Evolutionary conservation across 2,888 invertebrate species (phyloP), one percentile per base, ranked within the genome.

Genomic region (Phymatocera aterrima): DNA sequence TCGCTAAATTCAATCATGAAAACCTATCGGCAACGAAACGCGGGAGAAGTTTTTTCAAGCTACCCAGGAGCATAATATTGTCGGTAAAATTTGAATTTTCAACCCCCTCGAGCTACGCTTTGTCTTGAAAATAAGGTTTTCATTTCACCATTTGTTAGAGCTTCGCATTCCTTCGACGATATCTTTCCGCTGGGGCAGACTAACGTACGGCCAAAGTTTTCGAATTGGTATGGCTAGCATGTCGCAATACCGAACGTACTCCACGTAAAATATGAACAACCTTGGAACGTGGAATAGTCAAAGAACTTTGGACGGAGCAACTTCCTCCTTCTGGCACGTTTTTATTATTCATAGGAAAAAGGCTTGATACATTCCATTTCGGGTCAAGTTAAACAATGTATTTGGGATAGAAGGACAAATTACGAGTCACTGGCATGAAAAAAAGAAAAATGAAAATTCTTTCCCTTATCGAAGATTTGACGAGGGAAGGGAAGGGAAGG

Each of bases 1-100:
- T n/a, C n/a, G n/a, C 3, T 31, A n/a, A 2, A 12, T 5, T 3
- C 4, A 24, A 68, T 4, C 6, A n/a, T 6, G n/a, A 28, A 15
- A 2, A 28, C 43, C 12, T 43, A 68, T 24, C n/a, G 28, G 15
- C 43, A 15, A 68, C 24, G 28, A 24, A 46, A 68, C 21, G 3
- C 24, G 24, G 34, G 31, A 15, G 28, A 8, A 15, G 37, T n/a
- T 46, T 43, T 51, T 72, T 72, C 72, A 48, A 6, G 24, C 31
- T 34, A n/a, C 51, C 34, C 18, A 31, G 15, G 8, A 28, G 70
- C 10, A 3, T 6, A 31, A 31, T 48, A 34, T 65, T 24, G 43
- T 70, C 70, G 34, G 28, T 70, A 51, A n/a, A 70, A 48, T 68
- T 72, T 12, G 51, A 72, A 72, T 51, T 51, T 72, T n/a, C 12